phyloP scores from a whole-genome alignment of 2,113 vertebrate species.

The Camelus dromedarius region DNA sequence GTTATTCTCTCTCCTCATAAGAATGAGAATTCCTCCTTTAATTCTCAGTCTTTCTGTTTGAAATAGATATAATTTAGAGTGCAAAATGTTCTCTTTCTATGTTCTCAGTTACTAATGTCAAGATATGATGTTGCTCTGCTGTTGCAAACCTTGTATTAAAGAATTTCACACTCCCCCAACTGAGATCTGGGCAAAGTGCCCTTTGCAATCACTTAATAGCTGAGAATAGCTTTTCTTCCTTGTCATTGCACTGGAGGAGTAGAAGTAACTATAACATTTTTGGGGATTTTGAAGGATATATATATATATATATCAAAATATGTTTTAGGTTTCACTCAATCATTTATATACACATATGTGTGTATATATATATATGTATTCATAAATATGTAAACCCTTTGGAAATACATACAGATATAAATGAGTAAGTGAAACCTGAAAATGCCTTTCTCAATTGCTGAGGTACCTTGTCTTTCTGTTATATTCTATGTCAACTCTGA shows the following conservation, averaged over 20 bases:
- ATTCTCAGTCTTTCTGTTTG: not conserved
- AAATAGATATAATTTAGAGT: not conserved
- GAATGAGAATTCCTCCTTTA: not conserved
- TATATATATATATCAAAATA: not conserved
- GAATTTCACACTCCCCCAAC: not conserved
- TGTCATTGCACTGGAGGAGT: not conserved
- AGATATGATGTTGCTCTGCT: not conserved
- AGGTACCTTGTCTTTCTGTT: not conserved
- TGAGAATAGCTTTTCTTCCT: not conserved
- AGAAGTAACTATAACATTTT: not conserved
- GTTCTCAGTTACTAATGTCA: not conserved
- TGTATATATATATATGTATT: not conserved
- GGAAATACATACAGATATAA: not conserved
- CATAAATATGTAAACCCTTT: not conserved
- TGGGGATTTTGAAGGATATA: not conserved
- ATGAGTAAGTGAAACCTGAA: not conserved
- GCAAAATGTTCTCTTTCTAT: not conserved
- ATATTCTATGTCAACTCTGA: not conserved
- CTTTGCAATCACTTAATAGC: not conserved
- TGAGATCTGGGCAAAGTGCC: not conserved
- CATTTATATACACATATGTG: not conserved
- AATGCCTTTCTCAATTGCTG: not conserved
- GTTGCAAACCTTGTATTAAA: not conserved
- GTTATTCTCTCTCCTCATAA: not conserved
- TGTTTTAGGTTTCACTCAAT: not conserved